phyloP scores from a whole-genome alignment of 2,888 invertebrate genomes.

The Euclidia mi region DNA sequence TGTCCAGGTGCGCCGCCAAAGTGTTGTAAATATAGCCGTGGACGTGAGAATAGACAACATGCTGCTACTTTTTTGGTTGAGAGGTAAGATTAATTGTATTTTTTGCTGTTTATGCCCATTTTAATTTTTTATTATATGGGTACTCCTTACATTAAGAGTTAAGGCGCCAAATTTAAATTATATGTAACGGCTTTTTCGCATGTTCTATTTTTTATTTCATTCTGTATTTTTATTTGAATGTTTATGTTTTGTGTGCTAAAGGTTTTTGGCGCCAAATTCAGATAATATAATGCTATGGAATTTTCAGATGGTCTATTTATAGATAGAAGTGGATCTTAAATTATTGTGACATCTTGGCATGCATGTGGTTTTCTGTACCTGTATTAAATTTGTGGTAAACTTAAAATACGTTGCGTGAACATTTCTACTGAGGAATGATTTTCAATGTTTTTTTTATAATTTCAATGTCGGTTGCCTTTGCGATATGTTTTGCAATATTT shows the following conservation, averaged over 20 bases:
- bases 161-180: constrained; percentile 40
- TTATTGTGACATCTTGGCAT: background rate
- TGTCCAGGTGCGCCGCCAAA: constrained; percentile 74
- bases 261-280: constrained; percentile 43
- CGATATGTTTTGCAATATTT: no score
- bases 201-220: constrained; percentile 42
- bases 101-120: constrained; percentile 13
- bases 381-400: background rate
- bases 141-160: constrained; percentile 42
- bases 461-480: no score
- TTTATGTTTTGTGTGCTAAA: no score
- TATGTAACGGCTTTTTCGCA: constrained; percentile 53
- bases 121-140: constrained; percentile 3
- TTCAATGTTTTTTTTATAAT: background rate
- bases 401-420: no score
- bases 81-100: constrained; percentile 68
- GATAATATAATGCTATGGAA: constrained; percentile 53
- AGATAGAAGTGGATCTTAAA: constrained; percentile 12
- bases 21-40: constrained; percentile 63
- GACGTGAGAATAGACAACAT: constrained; percentile 64
- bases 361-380: background rate
- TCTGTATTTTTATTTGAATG: no score
- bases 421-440: no score
- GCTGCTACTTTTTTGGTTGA: constrained; percentile 58
- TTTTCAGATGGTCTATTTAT: constrained; percentile 44